Conservation (phyloP, 2,113 vertebrate genomes). For the Indri indri region DNA sequence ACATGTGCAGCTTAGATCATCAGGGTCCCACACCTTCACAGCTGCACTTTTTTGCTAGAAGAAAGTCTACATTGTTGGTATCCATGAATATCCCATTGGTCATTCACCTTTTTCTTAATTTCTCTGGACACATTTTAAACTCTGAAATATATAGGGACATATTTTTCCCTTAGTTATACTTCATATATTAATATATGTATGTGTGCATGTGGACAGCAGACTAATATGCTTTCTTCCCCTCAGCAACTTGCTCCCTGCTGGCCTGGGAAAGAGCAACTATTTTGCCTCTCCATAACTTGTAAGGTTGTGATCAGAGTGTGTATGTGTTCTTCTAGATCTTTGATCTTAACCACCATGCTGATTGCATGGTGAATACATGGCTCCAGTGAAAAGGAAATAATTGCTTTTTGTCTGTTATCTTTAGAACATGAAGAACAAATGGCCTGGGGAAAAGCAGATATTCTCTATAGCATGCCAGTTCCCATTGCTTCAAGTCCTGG, state of each 20-base stretch:
- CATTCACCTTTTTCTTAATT: background rate
- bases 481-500: background rate
- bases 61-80: background rate
- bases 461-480: background rate
- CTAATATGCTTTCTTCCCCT: background rate
- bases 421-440: background rate
- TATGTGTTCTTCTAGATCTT: background rate
- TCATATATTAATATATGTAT: background rate
- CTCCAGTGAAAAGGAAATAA: background rate
- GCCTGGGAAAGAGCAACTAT: background rate
- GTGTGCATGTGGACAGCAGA: background rate
- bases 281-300: background rate
- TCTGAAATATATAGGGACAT: background rate
- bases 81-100: background rate
- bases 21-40: background rate
- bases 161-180: background rate
- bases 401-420: background rate
- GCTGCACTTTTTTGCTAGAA: background rate
- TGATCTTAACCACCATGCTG: background rate
- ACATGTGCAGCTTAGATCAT: background rate
- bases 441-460: background rate
- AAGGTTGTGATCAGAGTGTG: background rate
- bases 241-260: background rate
- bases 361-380: background rate
- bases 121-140: background rate